These are phyloP conservation scores for Chrysochloris asiatica DNA, from an alignment of 2,113 vertebrate species.

Conservation along the genomic window DNA sequence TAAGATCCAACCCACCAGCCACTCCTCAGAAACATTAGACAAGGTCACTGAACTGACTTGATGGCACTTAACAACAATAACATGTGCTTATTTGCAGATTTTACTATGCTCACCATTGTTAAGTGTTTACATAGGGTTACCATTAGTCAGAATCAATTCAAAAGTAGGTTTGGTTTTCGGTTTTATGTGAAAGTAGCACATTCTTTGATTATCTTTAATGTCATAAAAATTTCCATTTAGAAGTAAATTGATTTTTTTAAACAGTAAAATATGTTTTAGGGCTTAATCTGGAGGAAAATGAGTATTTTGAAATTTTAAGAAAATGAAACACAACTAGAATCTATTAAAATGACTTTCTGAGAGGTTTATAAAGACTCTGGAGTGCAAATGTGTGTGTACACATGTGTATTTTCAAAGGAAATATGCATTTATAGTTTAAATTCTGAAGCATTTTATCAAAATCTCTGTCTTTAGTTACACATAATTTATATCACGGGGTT, in stretches of 20 bases:
- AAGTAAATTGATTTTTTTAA: not conserved
- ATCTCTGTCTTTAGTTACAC: not conserved
- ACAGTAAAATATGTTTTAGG: not conserved
- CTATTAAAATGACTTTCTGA: not conserved
- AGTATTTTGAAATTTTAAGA: not conserved
- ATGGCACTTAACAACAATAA: no score
- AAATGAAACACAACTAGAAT: conserved; percentile 10
- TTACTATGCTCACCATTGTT: not conserved
- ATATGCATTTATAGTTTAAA: not conserved
- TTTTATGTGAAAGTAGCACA: not conserved
- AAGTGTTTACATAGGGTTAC: not conserved
- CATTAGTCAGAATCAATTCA: not conserved
- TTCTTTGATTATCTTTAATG: conserved; percentile 15
- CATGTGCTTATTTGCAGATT: not conserved
- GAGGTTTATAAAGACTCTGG: not conserved
- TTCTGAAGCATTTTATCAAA: conserved; percentile 28
- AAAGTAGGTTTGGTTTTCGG: not conserved
- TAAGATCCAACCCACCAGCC: no score
- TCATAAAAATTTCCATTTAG: conserved; percentile 35
- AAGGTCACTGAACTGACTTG: no score
- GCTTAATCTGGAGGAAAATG: not conserved
- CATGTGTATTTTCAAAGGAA: not conserved
- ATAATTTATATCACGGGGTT: not conserved
- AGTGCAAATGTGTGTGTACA: not conserved
- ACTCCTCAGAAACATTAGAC: no score